phyloP scores from a whole-genome alignment of 2,888 invertebrate species.

The Mesorhabditis spiculigera region DNA sequence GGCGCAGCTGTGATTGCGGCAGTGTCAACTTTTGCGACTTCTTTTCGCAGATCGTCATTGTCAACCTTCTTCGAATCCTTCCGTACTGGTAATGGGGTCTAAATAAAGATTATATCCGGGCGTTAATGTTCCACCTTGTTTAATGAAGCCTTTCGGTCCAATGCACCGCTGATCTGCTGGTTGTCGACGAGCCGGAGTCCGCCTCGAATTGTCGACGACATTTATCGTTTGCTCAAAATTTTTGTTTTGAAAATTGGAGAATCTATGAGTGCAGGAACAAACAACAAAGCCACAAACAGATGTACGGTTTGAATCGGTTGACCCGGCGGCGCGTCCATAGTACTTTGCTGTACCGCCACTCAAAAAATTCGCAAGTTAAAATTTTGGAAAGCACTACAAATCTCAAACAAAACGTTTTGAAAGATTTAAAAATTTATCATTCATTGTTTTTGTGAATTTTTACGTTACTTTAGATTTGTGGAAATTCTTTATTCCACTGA shows the following conservation, averaged over 20 bases:
- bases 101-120: neutral
- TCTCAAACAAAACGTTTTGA: too few relatives aligned
- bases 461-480: too few relatives aligned
- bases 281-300: too few relatives aligned
- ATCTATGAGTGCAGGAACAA: too few relatives aligned
- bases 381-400: neutral
- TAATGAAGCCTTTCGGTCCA: slow-evolving; percentile 2
- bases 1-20: neutral
- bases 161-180: neutral
- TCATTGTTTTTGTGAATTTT: too few relatives aligned
- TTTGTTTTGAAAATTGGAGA: neutral
- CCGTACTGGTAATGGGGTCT: neutral
- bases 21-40: neutral
- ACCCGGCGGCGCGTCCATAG: neutral
- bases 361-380: neutral
- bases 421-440: too few relatives aligned
- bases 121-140: neutral
- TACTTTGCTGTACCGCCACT: neutral
- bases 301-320: too few relatives aligned
- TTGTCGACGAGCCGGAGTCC: neutral
- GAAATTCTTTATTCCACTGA: too few relatives aligned
- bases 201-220: neutral
- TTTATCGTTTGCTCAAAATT: neutral
- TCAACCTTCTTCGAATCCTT: too few relatives aligned
- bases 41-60: neutral